A percentile compares a stretch with the other conserved stretches of the same genome.
phyloP scores from a whole-genome alignment of 2,113 vertebrate genomes.

The Stigmatopora nigra region DNA sequence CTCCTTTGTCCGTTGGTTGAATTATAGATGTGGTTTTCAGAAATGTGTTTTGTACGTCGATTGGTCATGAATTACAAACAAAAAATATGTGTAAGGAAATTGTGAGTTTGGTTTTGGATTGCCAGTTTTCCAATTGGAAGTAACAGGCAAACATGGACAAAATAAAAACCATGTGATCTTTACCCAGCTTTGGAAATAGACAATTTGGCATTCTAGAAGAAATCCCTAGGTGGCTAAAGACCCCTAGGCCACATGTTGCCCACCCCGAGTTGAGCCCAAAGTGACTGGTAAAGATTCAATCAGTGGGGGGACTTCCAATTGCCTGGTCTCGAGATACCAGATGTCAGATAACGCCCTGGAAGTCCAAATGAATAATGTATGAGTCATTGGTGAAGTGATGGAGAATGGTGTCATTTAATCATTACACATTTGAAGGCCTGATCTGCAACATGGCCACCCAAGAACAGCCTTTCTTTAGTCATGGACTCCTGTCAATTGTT shows the following conservation, averaged over 20 bases:
- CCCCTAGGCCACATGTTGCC: background rate
- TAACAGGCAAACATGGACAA: background rate
- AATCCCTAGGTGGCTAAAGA: background rate
- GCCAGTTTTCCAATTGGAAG: background rate
- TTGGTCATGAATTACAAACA: too few relatives aligned
- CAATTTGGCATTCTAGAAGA: background rate
- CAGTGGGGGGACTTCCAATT: constrained; percentile 10
- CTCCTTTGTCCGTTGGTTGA: background rate
- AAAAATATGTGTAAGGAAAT: too few relatives aligned
- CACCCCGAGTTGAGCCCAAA: constrained; percentile 3
- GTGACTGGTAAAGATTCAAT: constrained; percentile 42
- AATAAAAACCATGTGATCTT: background rate
- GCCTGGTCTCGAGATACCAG: constrained; percentile 6
- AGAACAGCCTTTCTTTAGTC: background rate
- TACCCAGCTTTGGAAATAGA: background rate
- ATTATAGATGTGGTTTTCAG: background rate
- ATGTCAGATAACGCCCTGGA: constrained; percentile 10
- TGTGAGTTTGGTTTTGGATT: background rate
- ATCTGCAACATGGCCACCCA: background rate
- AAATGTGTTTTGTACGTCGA: background rate
- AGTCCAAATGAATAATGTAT: constrained; percentile 15
- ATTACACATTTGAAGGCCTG: background rate
- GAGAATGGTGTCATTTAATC: background rate
- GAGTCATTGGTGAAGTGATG: background rate
- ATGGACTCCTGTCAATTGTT: background rate